Evolutionary conservation across 2,113 vertebrate species (phyloP).

Genomic region (Xiphias gladius): DNA sequence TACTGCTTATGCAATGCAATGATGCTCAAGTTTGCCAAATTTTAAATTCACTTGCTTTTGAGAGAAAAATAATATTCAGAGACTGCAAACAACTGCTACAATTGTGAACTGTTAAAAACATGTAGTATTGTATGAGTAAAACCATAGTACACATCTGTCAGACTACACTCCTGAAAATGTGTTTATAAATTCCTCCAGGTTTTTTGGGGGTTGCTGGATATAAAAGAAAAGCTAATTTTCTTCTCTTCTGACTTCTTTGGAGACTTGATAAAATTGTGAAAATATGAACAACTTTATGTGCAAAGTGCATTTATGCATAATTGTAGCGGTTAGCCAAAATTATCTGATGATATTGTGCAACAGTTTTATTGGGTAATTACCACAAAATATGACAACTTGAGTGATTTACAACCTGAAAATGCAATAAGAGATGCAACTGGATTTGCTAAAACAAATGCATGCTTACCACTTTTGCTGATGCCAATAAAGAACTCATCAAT

Average conservation of each 20-base stretch:
- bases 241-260: slow-evolving; percentile 49
- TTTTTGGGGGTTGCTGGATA: slow-evolving; percentile 50
- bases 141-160: slow-evolving; percentile 44
- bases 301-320: slow-evolving; percentile 64
- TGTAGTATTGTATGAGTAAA: slow-evolving; percentile 58
- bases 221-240: slow-evolving; percentile 51
- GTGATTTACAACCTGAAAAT: slow-evolving; percentile 61
- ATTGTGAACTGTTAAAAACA: slow-evolving; percentile 55
- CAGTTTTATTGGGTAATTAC: slow-evolving; percentile 58
- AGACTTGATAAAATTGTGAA: slow-evolving; percentile 53
- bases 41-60: slow-evolving; percentile 61
- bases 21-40: slow-evolving; percentile 71
- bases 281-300: slow-evolving; percentile 44
- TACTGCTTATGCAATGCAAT: slow-evolving; percentile 76
- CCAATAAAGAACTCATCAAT: slow-evolving; percentile 84
- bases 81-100: slow-evolving; percentile 58
- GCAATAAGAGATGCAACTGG: slow-evolving; percentile 64
- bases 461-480: slow-evolving; percentile 85
- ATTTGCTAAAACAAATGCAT: slow-evolving; percentile 79
- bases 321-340: slow-evolving; percentile 56
- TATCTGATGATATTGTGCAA: slow-evolving; percentile 55
- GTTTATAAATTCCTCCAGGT: slow-evolving; percentile 58
- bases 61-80: slow-evolving; percentile 51
- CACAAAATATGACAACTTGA: slow-evolving; percentile 25
- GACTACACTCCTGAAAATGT: slow-evolving; percentile 62